Evolutionary conservation across 2,888 invertebrate species (phyloP).

Genomic region (Linnaemya vulpina): DNA sequence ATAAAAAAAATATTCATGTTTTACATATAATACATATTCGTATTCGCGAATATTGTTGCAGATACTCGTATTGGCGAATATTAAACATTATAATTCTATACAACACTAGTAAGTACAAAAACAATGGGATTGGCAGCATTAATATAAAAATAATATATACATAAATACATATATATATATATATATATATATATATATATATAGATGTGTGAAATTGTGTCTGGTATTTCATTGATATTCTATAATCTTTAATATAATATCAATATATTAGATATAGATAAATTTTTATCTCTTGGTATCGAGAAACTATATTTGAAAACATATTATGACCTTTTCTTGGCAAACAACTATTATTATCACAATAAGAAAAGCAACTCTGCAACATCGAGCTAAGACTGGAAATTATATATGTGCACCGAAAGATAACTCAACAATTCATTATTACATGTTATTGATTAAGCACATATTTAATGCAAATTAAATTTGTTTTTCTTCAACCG

Average conservation of each 20-base stretch:
- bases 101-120: too few species aligned
- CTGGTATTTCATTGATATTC: too few species aligned
- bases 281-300: not conserved
- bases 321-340: slow-evolving; percentile 30
- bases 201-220: too few species aligned
- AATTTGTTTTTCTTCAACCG: slow-evolving; percentile 40
- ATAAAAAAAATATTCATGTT: too few species aligned
- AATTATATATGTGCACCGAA: not conserved
- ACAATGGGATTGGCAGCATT: too few species aligned
- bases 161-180: too few species aligned
- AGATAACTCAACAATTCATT: not conserved
- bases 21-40: too few species aligned
- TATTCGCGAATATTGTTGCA: too few species aligned
- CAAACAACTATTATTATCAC: slow-evolving; percentile 32
- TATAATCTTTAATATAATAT: not conserved
- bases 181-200: too few species aligned
- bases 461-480: not conserved
- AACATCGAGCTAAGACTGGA: slow-evolving; percentile 4
- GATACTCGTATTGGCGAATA: too few species aligned
- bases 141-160: too few species aligned
- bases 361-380: slow-evolving; percentile 15
- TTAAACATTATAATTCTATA: too few species aligned
- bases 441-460: not conserved
- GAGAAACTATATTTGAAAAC: not conserved
- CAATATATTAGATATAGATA: not conserved